Percentiles rank a stretch among this genome's conserved stretches.
Conservation (phyloP, 2,113 vertebrate species). For the Pelvicachromis taeniatus region DNA sequence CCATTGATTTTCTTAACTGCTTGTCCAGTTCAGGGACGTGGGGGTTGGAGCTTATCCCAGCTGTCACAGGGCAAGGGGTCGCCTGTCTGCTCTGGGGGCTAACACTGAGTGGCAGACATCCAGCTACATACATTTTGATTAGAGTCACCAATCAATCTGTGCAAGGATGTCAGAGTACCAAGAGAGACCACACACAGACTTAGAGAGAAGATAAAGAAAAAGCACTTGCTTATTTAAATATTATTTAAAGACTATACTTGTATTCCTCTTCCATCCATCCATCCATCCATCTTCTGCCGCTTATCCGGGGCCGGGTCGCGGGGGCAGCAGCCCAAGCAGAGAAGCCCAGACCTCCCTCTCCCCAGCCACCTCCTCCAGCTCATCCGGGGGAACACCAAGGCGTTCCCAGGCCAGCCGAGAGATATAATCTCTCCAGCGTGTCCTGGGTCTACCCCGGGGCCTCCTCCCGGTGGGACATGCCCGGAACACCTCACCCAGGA, state of each 20-base stretch:
- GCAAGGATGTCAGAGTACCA: background rate
- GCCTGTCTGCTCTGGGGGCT: background rate
- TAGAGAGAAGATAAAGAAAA: background rate
- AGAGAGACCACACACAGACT: background rate
- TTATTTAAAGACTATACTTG: background rate
- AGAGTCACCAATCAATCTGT: background rate
- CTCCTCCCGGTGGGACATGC: no score
- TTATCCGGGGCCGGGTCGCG: no score
- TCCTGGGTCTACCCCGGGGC: no score
- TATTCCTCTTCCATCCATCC: background rate
- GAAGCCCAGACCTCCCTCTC: no score
- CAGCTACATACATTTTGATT: background rate
- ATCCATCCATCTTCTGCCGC: no score
- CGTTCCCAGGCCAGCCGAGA: no score
- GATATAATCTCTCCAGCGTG: no score
- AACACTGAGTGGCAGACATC: background rate
- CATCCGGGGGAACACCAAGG: no score
- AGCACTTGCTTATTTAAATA: background rate
- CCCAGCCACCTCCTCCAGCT: no score
- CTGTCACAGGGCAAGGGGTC: background rate
- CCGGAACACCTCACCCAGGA: no score
- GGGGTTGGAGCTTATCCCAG: background rate
- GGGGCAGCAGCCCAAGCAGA: no score
- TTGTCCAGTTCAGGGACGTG: background rate
- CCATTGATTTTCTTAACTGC: background rate